These are phyloP conservation scores for Centropus unirufus DNA, from an alignment of 2,113 vertebrate genomes.

Conservation along the genomic window DNA sequence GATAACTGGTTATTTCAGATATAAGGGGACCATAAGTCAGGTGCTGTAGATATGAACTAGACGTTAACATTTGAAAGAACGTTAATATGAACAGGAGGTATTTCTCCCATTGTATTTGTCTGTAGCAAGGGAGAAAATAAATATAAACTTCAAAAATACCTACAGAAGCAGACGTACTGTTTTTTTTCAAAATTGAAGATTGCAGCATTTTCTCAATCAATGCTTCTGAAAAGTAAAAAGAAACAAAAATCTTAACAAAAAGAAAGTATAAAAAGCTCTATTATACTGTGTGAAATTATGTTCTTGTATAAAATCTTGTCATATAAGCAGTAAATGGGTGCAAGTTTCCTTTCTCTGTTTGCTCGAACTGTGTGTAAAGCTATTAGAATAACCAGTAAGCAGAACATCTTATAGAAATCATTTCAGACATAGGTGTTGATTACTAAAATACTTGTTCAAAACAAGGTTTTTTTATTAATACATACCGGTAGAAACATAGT, in stretches of 20 bases:
- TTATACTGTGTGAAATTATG: not conserved
- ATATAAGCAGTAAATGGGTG: not conserved
- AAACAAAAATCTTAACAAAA: not conserved
- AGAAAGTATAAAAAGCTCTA: not conserved
- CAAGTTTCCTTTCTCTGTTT: not conserved
- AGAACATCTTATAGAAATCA: not conserved
- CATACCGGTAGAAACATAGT: not conserved
- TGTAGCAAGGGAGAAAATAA: not conserved
- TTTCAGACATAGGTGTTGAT: not conserved
- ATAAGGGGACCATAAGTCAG: not conserved
- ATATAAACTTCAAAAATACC: not conserved
- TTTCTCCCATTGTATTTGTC: not conserved
- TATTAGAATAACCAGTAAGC: not conserved
- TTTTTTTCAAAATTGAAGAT: not conserved
- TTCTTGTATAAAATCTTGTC: not conserved
- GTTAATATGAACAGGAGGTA: not conserved
- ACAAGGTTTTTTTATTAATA: not conserved
- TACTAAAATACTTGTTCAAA: not conserved
- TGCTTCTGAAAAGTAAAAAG: not conserved
- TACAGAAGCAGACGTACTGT: not conserved
- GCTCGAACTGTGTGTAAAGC: not conserved
- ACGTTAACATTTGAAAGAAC: not conserved
- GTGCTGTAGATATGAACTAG: not conserved
- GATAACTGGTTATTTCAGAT: not conserved
- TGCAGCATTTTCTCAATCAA: not conserved